These are phyloP conservation scores for Eupithecia centaureata DNA, from an alignment of 2,888 invertebrate species.

Conservation along the genomic window DNA sequence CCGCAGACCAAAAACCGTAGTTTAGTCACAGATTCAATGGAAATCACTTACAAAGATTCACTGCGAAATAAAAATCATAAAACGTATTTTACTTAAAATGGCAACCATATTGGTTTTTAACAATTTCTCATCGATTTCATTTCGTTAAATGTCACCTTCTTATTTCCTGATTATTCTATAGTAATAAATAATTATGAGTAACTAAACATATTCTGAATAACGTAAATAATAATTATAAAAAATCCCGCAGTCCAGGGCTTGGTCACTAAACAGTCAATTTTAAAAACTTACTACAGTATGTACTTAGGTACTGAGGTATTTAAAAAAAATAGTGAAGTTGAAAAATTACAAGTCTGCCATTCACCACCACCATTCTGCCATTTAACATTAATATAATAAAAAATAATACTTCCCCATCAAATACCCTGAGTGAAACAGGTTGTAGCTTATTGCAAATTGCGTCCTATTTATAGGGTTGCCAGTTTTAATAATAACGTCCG, in stretches of 20 bases:
- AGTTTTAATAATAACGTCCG: slow-evolving; percentile 5
- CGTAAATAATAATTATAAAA: no score
- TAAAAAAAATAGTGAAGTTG: background rate
- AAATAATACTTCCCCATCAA: background rate
- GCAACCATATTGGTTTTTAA: background rate
- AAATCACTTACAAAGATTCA: slow-evolving; percentile 1
- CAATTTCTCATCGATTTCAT: no score
- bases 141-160: no score
- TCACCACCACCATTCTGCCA: no score
- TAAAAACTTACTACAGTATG: background rate
- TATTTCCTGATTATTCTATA: no score
- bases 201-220: no score
- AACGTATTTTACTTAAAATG: no score
- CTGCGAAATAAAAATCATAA: no score
- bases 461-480: slow-evolving; percentile 28
- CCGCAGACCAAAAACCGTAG: slow-evolving; percentile 34
- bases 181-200: no score
- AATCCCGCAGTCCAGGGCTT: background rate
- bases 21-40: slow-evolving; percentile 14
- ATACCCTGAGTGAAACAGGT: background rate
- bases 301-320: background rate
- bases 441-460: slow-evolving; percentile 13
- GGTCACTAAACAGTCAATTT: background rate
- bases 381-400: no score
- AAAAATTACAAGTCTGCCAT: background rate